phyloP scores from a whole-genome alignment of 2,888 invertebrate species.

The Chrysina gloriosa region DNA sequence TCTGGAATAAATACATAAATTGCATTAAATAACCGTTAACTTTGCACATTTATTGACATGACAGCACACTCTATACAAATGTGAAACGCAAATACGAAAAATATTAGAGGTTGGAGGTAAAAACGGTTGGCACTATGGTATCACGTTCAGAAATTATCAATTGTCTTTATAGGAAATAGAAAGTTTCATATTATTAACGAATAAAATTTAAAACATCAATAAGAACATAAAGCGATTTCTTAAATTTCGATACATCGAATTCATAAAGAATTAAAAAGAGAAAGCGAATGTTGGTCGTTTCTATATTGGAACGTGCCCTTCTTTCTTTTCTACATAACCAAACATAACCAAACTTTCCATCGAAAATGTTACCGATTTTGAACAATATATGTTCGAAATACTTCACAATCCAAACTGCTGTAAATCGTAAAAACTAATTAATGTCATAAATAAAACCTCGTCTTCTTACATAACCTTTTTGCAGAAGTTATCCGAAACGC shows the following conservation, averaged over 20 bases:
- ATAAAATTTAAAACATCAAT: too few species aligned
- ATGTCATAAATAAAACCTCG: background rate
- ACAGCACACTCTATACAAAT: slow-evolving; percentile 1
- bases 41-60: slow-evolving; percentile 23
- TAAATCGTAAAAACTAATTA: slow-evolving; percentile 20
- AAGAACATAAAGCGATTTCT: too few species aligned
- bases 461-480: slow-evolving; percentile 5
- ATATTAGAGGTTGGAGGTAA: slow-evolving; percentile 1
- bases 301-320: too few species aligned
- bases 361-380: background rate
- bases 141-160: background rate
- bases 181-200: too few species aligned
- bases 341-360: background rate
- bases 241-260: too few species aligned
- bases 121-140: background rate
- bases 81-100: slow-evolving; percentile 10
- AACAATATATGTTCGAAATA: slow-evolving; percentile 2
- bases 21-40: slow-evolving; percentile 25
- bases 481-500: slow-evolving; percentile 70
- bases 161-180: background rate
- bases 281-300: too few species aligned
- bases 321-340: too few species aligned
- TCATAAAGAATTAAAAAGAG: too few species aligned
- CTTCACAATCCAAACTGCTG: background rate
- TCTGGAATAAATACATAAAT: background rate